phyloP scores from a whole-genome alignment of 2,888 invertebrate species.

The Pinctada fucata region DNA sequence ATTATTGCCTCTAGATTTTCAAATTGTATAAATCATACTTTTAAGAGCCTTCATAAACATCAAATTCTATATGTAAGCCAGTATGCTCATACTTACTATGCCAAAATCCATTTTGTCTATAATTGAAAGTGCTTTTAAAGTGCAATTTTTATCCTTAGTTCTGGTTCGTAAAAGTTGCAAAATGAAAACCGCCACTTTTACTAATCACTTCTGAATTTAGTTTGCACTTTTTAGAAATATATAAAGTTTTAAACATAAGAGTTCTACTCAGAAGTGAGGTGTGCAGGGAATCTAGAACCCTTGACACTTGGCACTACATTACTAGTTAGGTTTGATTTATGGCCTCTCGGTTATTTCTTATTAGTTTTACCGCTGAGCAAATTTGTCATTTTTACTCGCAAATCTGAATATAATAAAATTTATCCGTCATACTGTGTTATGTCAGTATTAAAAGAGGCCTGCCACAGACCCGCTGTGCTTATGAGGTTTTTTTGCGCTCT shows the following conservation, averaged over 20 bases:
- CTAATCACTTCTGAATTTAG: too few relatives aligned
- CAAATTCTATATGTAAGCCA: too few relatives aligned
- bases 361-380: constrained; percentile 31
- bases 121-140: too few relatives aligned
- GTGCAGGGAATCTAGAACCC: not conserved
- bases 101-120: too few relatives aligned
- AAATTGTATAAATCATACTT: too few relatives aligned
- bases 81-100: too few relatives aligned
- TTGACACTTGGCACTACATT: constrained; percentile 17
- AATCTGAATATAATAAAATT: constrained; percentile 23
- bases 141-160: too few relatives aligned
- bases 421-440: constrained; percentile 1
- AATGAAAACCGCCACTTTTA: too few relatives aligned
- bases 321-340: constrained; percentile 20
- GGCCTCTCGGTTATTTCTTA: not conserved
- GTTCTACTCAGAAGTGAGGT: not conserved
- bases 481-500: too few relatives aligned
- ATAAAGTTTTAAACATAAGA: not conserved
- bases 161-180: too few relatives aligned
- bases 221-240: not conserved
- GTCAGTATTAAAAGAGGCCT: not conserved
- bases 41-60: too few relatives aligned
- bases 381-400: constrained; percentile 32
- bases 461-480: not conserved
- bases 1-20: too few relatives aligned